Conservation (phyloP, 2,797 vertebrate genomes). For the Nyctalus aviator region DNA sequence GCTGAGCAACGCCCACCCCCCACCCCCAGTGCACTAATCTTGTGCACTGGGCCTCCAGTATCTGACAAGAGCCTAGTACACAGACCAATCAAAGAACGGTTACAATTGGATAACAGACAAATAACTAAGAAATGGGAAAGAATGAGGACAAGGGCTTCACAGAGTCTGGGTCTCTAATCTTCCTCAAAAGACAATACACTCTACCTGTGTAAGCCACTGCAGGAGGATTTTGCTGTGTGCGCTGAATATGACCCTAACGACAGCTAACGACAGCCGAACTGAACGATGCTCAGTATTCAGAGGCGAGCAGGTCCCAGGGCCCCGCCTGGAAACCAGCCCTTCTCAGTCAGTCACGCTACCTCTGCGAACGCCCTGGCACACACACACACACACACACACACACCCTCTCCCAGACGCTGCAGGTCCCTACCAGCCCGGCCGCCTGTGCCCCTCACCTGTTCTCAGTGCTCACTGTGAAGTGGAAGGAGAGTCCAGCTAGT, state of each 20-base stretch:
- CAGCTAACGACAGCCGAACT: background rate
- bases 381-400: no score
- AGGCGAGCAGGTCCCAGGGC: background rate
- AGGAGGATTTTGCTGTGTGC: background rate
- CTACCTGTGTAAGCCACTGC: background rate
- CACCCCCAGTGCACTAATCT: no score
- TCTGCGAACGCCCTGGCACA: background rate
- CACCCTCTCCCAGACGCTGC: accelerated
- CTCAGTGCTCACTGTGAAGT: background rate
- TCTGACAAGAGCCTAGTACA: background rate
- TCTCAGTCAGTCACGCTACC: background rate
- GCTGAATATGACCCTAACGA: background rate
- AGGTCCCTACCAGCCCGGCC: background rate
- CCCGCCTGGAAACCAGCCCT: background rate
- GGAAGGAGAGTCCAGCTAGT: background rate
- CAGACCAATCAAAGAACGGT: background rate
- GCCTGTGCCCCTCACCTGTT: background rate
- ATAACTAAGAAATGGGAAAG: background rate
- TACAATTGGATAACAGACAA: background rate
- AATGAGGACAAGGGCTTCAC: background rate
- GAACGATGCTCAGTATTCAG: background rate
- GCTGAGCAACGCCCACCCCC: no score
- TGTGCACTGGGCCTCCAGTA: no score
- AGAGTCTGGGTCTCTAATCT: background rate
- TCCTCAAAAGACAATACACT: background rate